A percentile compares a stretch with the other conserved stretches of the same genome.
These are phyloP conservation scores for Meandrusa payeni DNA, from an alignment of 2,888 invertebrate species.

Conservation along the genomic window DNA sequence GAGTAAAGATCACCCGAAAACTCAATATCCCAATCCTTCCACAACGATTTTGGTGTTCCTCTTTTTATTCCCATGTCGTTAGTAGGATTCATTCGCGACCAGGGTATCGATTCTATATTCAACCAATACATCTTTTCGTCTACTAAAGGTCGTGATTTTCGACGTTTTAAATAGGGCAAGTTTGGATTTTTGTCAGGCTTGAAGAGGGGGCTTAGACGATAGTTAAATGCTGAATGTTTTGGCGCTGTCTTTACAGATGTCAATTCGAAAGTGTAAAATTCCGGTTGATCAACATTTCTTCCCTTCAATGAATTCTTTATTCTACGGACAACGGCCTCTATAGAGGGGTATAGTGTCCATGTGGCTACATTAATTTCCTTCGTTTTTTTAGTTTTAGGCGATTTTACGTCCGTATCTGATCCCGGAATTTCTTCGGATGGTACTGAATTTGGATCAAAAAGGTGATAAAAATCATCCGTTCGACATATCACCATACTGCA, in stretches of 20 bases:
- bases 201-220: slow-evolving; percentile 66
- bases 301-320: slow-evolving; percentile 45
- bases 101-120: slow-evolving; percentile 61
- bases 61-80: slow-evolving; percentile 63
- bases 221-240: slow-evolving; percentile 61
- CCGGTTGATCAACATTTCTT: slow-evolving; percentile 45
- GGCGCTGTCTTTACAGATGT: slow-evolving; percentile 79
- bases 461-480: slow-evolving; percentile 76
- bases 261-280: slow-evolving; percentile 80
- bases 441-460: slow-evolving; percentile 83
- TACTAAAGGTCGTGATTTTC: slow-evolving; percentile 48
- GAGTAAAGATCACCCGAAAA: slow-evolving; percentile 85
- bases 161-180: slow-evolving; percentile 54
- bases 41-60: slow-evolving; percentile 59
- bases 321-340: slow-evolving; percentile 52
- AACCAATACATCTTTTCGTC: slow-evolving; percentile 77
- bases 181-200: slow-evolving; percentile 64
- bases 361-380: slow-evolving; percentile 45
- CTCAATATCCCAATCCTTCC: slow-evolving; percentile 86
- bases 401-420: too few relatives aligned
- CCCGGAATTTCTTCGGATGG: slow-evolving; percentile 40
- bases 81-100: slow-evolving; percentile 57
- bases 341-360: slow-evolving; percentile 69
- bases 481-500: slow-evolving; percentile 80
- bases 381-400: slow-evolving; percentile 24